These are phyloP conservation scores for Hydrotaea diabolus DNA, from an alignment of 2,888 invertebrate species.

Conservation along the genomic window DNA sequence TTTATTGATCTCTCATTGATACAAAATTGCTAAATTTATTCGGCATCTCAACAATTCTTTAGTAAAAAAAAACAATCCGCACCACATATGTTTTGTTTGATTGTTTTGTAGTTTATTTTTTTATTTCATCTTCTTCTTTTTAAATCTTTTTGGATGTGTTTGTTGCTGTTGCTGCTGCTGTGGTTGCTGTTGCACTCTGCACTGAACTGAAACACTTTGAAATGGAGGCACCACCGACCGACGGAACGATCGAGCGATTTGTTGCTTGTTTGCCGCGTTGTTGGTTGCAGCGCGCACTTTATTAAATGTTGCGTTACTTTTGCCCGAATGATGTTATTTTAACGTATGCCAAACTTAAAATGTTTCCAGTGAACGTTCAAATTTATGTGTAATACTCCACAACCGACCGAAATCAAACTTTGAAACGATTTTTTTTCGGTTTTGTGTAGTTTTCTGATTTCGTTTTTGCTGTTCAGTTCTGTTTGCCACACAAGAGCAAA, in stretches of 20 bases:
- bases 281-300: conserved; percentile 35
- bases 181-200: not conserved
- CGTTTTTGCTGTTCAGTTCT: conserved; percentile 3
- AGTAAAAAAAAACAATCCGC: conserved; percentile 45
- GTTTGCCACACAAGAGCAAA: conserved; percentile 35
- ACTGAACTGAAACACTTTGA: not conserved
- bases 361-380: conserved; percentile 66
- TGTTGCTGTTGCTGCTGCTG: conserved; percentile 17
- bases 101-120: conserved; percentile 40
- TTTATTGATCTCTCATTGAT: conserved; percentile 63
- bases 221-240: conserved; percentile 15
- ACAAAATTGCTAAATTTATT: conserved; percentile 57
- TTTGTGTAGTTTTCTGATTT: too few species aligned
- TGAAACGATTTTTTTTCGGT: conserved; percentile 45
- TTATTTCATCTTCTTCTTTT: conserved; percentile 27
- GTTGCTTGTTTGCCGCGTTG: not conserved
- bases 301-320: conserved; percentile 64
- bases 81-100: conserved; percentile 32
- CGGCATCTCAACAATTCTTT: conserved; percentile 34
- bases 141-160: conserved; percentile 39
- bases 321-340: conserved; percentile 64
- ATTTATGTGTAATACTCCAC: conserved; percentile 65
- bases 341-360: conserved; percentile 67
- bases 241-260: not conserved
- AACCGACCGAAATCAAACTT: conserved; percentile 55